These are phyloP conservation scores for Euphonia xanthogaster DNA, from an alignment of 2,797 vertebrate species.

Conservation along the genomic window DNA sequence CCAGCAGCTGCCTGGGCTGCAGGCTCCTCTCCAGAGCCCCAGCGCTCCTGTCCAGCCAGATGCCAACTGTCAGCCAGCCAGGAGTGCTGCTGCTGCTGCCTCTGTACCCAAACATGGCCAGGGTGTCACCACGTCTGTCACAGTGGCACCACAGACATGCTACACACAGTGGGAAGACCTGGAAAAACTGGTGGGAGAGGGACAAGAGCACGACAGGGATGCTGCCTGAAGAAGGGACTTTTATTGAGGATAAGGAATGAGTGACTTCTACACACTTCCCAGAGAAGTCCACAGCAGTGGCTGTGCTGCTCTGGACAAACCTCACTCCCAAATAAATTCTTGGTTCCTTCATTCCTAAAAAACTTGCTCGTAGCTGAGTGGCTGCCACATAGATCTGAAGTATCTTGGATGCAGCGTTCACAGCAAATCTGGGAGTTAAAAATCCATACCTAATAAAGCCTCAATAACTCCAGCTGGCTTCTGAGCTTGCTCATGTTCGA, in stretches of 20 bases:
- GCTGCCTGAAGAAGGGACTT: not conserved
- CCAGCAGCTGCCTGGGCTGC: constrained; percentile 26
- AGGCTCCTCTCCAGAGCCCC: not conserved
- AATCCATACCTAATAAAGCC: not conserved
- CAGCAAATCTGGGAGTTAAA: not conserved
- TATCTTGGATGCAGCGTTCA: rapidly evolving
- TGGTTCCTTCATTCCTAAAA: not conserved
- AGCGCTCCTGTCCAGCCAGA: constrained; percentile 31
- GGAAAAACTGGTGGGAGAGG: not conserved
- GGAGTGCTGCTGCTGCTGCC: constrained; percentile 5
- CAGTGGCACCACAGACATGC: not conserved
- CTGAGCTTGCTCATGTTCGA: not conserved
- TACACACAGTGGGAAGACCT: not conserved
- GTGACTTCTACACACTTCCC: not conserved
- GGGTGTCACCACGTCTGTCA: not conserved
- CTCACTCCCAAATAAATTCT: not conserved
- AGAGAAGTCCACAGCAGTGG: not conserved
- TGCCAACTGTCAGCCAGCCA: constrained; percentile 49
- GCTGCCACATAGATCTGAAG: not conserved
- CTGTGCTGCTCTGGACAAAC: not conserved
- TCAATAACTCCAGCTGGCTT: not conserved
- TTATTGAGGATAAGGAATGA: not conserved
- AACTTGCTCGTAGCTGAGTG: not conserved
- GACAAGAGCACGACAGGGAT: not conserved
- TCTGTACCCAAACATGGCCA: constrained; percentile 61